Percentiles rank a stretch among this genome's conserved stretches.
Conservation (phyloP, 2,888 invertebrate genomes). For the Pseudolycoriella hygida region DNA sequence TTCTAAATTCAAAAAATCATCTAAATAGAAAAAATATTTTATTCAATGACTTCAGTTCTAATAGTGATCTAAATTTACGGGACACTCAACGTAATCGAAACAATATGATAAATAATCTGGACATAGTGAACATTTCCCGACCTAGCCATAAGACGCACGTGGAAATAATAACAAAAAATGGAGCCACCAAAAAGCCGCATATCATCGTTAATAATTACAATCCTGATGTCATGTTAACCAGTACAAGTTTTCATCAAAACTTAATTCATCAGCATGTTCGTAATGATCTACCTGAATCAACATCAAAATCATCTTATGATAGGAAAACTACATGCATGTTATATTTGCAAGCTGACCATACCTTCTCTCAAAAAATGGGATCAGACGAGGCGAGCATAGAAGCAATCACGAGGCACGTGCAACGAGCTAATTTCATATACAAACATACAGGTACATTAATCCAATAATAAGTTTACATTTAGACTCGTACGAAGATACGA, state of each 20-base stretch:
- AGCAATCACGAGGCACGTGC: constrained; percentile 87
- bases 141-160: constrained; percentile 50
- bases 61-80: constrained; percentile 13
- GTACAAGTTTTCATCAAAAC: constrained; percentile 11
- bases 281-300: constrained; percentile 4
- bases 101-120: constrained; percentile 7
- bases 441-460: constrained; percentile 71
- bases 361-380: constrained; percentile 88
- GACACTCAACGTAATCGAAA: constrained; percentile 10
- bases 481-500: no score
- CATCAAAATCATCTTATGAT: constrained; percentile 30
- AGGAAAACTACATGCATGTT: constrained; percentile 87
- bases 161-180: constrained; percentile 46
- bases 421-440: constrained; percentile 79
- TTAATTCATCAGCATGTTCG: constrained; percentile 27
- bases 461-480: constrained; percentile 14
- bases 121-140: constrained; percentile 23
- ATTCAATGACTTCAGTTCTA: constrained; percentile 28
- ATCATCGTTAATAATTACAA: constrained; percentile 41
- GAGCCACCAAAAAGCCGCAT: constrained; percentile 42
- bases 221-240: constrained; percentile 24
- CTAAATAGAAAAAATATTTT: constrained; percentile 24
- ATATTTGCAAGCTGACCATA: constrained; percentile 90
- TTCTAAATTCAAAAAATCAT: constrained; percentile 5
- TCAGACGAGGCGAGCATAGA: constrained; percentile 89